phyloP scores from a whole-genome alignment of 2,888 invertebrate genomes.

The Polietes domitor region DNA sequence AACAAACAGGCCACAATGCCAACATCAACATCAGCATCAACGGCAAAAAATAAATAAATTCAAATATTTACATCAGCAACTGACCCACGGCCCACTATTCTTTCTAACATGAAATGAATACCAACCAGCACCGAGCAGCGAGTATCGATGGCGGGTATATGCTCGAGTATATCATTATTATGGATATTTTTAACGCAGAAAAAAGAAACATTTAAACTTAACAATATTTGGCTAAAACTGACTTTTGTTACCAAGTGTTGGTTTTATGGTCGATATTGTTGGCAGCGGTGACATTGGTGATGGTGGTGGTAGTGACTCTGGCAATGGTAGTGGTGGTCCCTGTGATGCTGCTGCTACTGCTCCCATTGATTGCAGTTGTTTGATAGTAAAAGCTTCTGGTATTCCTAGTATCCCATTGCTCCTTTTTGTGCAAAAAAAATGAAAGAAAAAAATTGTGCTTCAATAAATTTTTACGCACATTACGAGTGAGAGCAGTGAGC shows the following conservation, averaged over 20 bases:
- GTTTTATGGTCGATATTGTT: not conserved
- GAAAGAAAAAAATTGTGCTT: constrained; percentile 23
- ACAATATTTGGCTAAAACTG: constrained; percentile 25
- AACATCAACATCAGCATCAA: not conserved
- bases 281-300: not conserved
- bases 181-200: not conserved
- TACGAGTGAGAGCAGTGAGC: constrained; percentile 27
- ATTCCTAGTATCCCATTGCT: constrained; percentile 16
- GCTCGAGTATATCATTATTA: constrained; percentile 29
- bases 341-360: constrained; percentile 40
- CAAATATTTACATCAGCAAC: constrained; percentile 48
- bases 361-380: constrained; percentile 57
- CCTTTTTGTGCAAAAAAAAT: constrained; percentile 4
- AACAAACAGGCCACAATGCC: constrained; percentile 20
- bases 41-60: constrained; percentile 40
- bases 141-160: not conserved
- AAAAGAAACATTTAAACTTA: constrained; percentile 15
- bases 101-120: not conserved
- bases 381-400: constrained; percentile 59
- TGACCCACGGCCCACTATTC: constrained; percentile 46
- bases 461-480: constrained; percentile 62
- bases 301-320: not conserved
- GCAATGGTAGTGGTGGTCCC: not conserved
- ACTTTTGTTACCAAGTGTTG: constrained; percentile 7
- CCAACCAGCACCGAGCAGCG: not conserved